Percentiles rank a stretch among this genome's conserved stretches.
Evolutionary conservation across 1,140 invertebrate species (phyloP).

Genomic region (Radopholus similis): DNA sequence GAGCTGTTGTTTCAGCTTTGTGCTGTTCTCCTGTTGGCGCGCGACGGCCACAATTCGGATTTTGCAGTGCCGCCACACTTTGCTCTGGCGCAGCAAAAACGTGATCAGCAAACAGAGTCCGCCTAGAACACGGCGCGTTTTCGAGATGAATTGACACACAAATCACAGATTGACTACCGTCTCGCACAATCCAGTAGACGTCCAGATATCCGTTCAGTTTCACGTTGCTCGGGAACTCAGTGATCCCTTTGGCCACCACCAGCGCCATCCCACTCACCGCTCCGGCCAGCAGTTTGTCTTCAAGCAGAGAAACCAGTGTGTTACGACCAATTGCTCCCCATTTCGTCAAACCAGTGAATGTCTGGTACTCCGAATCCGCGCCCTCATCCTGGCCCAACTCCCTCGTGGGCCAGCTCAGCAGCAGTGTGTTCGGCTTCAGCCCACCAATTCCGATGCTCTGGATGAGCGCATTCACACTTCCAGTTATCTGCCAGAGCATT

Average conservation of each 20-base stretch:
- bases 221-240: slow-evolving; percentile 48
- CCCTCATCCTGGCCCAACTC: slow-evolving; percentile 63
- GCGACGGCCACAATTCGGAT: slow-evolving; percentile 97
- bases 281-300: slow-evolving; percentile 48
- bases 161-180: no score
- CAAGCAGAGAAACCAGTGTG: slow-evolving; percentile 16
- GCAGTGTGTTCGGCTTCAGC: slow-evolving; percentile 95
- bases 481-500: slow-evolving; percentile 74
- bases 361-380: slow-evolving; percentile 49
- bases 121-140: no score
- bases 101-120: slow-evolving; percentile 92
- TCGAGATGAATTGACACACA: slow-evolving; percentile 61
- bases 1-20: slow-evolving; percentile 98
- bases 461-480: slow-evolving; percentile 67
- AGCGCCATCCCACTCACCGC: slow-evolving; percentile 55
- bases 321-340: background rate
- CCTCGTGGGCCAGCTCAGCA: slow-evolving; percentile 94
- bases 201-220: slow-evolving; percentile 51
- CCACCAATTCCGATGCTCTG: slow-evolving; percentile 86
- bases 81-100: slow-evolving; percentile 88
- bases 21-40: slow-evolving; percentile 96
- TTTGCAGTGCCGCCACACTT: slow-evolving; percentile 90
- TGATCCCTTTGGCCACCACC: slow-evolving; percentile 55
- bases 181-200: slow-evolving; percentile 40
- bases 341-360: slow-evolving; percentile 43